Base-by-base conservation (phyloP, 2,113 vertebrate genomes). In the Miniopterus natalensis region DNA sequence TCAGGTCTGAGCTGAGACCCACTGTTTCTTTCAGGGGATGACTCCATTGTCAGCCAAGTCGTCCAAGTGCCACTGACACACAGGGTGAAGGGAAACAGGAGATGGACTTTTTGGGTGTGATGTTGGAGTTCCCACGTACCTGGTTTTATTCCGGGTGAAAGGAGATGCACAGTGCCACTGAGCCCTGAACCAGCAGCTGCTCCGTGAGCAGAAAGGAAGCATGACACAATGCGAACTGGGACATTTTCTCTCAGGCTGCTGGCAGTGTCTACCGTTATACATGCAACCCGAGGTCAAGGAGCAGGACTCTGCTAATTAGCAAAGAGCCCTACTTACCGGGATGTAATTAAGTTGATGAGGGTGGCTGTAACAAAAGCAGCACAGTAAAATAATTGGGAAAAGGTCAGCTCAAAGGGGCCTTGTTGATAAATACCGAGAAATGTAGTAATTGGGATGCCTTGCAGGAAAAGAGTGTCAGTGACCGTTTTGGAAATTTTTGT, bases 291-390 rank as follows among this genome's bases (percentile, higher is more conserved):
- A 94, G 42, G 71, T 80, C 87, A 95, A 92, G 61, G 47, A 86
- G 53, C n/a, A 81, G n/a, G 66, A 90, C 42, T 14, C 25, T 6
- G 11, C n/a, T 94, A 94, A 94, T 91, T 86, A 94, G 93, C 65
- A 96, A 84, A 85, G 20, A 74, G 12, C 8, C 27, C 84, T 75
- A 45, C 53, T 87, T 86, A 93, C 36, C 90, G 73, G 31, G 74
- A 73, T 91, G 20, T 47, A 95, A 93, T 95, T 92, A 92, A 66
- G 23, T 59, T 66, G 73, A 86, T 86, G 73, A 97, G 66, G 84
- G 86, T 51, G n/a, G 84, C 36, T 84, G 10, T 71, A 95, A 78
- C 36, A 88, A 96, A 92, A 90, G 65, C 53, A 42, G 40, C 31
- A 29, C 91, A 79, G 92, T 88, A 83, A 94, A 95, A 83, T 80